phyloP scores from a whole-genome alignment of 2,113 vertebrate genomes.

The Gyps fulvus region DNA sequence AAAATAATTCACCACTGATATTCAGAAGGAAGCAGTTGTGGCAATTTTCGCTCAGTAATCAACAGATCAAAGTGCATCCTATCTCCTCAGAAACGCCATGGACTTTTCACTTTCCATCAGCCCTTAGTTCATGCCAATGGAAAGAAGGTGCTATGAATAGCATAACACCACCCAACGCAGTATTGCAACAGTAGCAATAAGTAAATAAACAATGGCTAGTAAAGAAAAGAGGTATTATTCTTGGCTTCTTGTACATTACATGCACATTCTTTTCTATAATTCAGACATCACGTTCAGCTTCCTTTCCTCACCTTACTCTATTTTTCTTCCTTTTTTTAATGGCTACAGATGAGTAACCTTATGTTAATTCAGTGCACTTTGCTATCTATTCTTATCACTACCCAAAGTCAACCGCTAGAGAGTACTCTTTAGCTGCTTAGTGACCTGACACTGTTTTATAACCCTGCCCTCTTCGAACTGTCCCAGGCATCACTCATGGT shows the following conservation, averaged over 20 bases:
- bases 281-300: background rate
- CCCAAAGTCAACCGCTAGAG: constrained; percentile 36
- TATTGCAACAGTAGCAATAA: background rate
- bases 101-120: background rate
- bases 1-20: background rate
- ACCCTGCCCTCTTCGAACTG: background rate
- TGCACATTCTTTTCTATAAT: background rate
- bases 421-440: constrained; percentile 40
- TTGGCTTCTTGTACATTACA: background rate
- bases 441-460: background rate
- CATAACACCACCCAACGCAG: background rate
- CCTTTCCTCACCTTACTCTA: background rate
- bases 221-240: background rate
- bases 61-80: background rate
- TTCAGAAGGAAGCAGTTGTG: background rate
- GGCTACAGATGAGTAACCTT: background rate
- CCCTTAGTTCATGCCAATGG: background rate
- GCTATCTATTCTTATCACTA: background rate
- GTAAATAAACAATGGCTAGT: background rate
- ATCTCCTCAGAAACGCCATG: background rate
- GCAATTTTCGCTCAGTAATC: background rate
- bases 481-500: background rate
- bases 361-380: background rate
- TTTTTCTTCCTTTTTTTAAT: background rate
- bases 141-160: background rate